Conservation (phyloP, 2,888 invertebrate species). For the Laspeyria flexula region DNA sequence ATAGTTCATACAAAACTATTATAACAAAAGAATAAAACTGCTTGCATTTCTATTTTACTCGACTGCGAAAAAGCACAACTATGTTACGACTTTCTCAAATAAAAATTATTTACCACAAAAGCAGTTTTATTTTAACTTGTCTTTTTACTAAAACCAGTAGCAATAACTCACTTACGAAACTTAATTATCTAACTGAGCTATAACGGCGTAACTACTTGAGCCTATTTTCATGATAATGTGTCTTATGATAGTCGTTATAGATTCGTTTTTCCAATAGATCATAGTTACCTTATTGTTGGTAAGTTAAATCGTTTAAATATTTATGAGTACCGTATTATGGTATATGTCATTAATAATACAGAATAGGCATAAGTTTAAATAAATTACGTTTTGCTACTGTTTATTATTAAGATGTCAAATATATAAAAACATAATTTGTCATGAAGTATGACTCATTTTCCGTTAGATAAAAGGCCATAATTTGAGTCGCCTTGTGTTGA, state of each 20-base stretch:
- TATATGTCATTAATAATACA: slow-evolving; percentile 1
- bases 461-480: too few species aligned
- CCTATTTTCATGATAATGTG: too few species aligned
- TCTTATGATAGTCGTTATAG: too few species aligned
- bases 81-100: slow-evolving; percentile 18
- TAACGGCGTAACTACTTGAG: too few species aligned
- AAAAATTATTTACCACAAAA: slow-evolving; percentile 34
- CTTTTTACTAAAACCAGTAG: slow-evolving; percentile 29
- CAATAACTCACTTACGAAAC: too few species aligned
- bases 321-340: slow-evolving; percentile 14
- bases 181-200: too few species aligned
- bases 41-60: slow-evolving; percentile 41
- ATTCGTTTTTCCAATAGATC: too few species aligned
- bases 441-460: too few species aligned
- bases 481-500: too few species aligned
- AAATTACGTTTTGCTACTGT: background rate
- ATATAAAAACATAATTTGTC: too few species aligned
- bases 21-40: slow-evolving; percentile 55
- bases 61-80: background rate
- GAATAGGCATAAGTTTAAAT: background rate
- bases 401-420: background rate
- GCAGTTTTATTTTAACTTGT: slow-evolving; percentile 68
- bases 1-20: slow-evolving; percentile 15
- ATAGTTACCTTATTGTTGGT: background rate
- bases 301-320: slow-evolving; percentile 1